Base-by-base conservation (phyloP, 1,140 invertebrate genomes). In the Scaptomyza montana region DNA sequence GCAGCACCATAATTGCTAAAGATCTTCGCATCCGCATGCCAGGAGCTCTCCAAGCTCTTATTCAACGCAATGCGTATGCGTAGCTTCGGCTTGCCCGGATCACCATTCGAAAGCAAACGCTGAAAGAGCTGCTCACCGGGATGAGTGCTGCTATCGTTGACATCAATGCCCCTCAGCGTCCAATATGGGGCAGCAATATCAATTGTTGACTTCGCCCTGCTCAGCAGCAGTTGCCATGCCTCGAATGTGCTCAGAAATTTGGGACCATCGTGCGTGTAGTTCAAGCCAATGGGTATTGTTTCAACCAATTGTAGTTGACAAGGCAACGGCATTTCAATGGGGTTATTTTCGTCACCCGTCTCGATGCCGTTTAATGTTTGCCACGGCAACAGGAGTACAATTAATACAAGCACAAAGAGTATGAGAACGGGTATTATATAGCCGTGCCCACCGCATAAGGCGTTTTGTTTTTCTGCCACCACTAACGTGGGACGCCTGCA, bases 141-240 rank as follows among this genome's bases (percentile, higher is more conserved):
- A 96, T 97, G 92, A 93, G 93, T 86, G 93, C 93, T 73, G 95
- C 95, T 82, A 94, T 96, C 74, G 95, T 94, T 95, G 25, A 96
- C 93, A 93, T 98, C 97, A 67, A 95, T 93, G 75, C 95, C 94
- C 76, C 94, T 94, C 85, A 98, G 93, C 1, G 96, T 96, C 97
- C 98, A 99, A 93, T 99, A 98, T 96, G 9, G 96, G 95, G 84
- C 76, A 21, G 76, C 82, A 85, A 99, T 98, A 92, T 98, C 96
- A 80, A 99, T 95, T 4, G 94, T 94, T n/a, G 93, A 89, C 80
- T 95, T 94, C 39, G 98, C 97, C 51, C 93, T 93, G 39, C 93
- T 92, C 77, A 99, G 95, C 45, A 99, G 93, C 74, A 95, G 92
- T 82, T 95, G 92, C 96, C 97, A 98, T 39, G 95, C 94, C 57